Base-by-base conservation (phyloP, 1,140 invertebrate species). In the Helicoverpa armigera region DNA sequence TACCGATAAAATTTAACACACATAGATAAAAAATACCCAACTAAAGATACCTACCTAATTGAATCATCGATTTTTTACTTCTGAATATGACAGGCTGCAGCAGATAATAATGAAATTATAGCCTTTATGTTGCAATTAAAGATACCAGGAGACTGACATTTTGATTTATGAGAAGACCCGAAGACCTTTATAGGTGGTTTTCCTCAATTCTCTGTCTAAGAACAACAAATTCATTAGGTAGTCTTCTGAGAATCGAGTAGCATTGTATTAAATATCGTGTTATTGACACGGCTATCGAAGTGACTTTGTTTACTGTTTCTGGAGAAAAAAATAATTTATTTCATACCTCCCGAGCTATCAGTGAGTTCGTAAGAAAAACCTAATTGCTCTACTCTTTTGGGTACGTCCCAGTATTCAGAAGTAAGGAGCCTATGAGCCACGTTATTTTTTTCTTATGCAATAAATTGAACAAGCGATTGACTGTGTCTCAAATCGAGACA, bases 201-300 rank as follows among this genome's bases (percentile, higher is more conserved):
- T 74, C 35, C 31, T 74, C 72, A 60, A 74, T 60, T 74, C 54
- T n/a, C 7, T 31, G 35, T 43, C 72, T 74, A n/a, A 73, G 23
- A 35, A 58, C 31, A 74, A 74, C 53, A 58, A 58, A 74, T 60
- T 74, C 72, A 74, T 74, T 58, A 70, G 67, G 43, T 12, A 5
- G 18, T 74, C 29, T 74, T 74, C 72, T 58, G 9, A 74, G 72
- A 74, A 74, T 58, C 16, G 54, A 74, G 29, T 9, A 18, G 35
- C 63, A 67, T 67, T 50, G n/a, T 48, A 18, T 48, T 16, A 50
- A 29, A 18, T 50, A 67, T 43, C 14, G 9, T 31, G 58, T 29
- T 16, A 65, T 50, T 43, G 70, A 54, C 70, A 73, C 9, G 14
- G 29, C 12, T 73, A 13, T 51, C 13, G 14, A 65, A 29, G 50